phyloP scores from a whole-genome alignment of 2,797 vertebrate species.

The Eleutherodactylus coqui region DNA sequence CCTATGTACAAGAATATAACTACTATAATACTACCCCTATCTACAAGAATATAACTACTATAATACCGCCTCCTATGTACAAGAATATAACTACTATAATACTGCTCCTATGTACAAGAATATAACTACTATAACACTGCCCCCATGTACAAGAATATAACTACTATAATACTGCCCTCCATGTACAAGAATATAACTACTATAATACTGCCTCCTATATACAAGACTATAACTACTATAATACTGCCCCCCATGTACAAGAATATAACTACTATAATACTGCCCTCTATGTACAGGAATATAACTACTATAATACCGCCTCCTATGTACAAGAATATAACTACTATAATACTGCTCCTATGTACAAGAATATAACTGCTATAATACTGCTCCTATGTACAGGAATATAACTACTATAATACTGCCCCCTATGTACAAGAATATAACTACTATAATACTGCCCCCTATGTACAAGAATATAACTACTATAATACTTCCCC shows the following conservation, averaged over 20 bases:
- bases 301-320: conserved; percentile 19
- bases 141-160: conserved; percentile 11
- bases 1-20: conserved; percentile 19
- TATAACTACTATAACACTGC: conserved; percentile 14
- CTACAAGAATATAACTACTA: conserved; percentile 14
- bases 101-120: conserved; percentile 10
- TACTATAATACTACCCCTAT: conserved; percentile 5
- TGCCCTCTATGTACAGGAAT: not conserved
- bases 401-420: conserved; percentile 11
- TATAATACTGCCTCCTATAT: conserved; percentile 1
- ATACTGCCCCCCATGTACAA: conserved; percentile 2
- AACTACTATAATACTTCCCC: conserved; percentile 1
- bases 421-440: not conserved
- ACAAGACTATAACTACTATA: conserved; percentile 12
- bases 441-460: conserved; percentile 17
- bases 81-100: conserved; percentile 17
- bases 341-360: conserved; percentile 18
- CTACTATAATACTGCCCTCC: conserved; percentile 5
- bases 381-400: conserved; percentile 12
- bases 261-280: conserved; percentile 20
- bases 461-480: not conserved
- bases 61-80: conserved; percentile 5
- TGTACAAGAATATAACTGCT: conserved; percentile 12
- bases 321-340: conserved; percentile 12
- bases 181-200: conserved; percentile 5